Conservation (phyloP, 2,797 vertebrate species). For the Tragelaphus oryx region DNA sequence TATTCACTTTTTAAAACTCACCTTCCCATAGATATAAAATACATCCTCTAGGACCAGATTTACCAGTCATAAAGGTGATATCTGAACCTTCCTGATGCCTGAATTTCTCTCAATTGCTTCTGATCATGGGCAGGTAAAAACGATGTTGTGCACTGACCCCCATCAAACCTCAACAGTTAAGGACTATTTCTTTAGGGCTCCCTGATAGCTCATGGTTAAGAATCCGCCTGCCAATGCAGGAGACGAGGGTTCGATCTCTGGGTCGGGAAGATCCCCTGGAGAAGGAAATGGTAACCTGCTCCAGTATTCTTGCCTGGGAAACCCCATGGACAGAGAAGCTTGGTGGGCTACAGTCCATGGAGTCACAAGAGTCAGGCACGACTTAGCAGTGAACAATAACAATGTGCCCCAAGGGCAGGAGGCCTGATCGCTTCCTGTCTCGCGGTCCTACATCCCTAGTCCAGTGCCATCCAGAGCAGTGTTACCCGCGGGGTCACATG, state of each 20-base stretch:
- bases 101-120: neutral
- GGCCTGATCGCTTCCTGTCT: neutral
- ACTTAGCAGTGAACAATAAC: neutral
- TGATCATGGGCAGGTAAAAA: neutral
- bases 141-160: neutral
- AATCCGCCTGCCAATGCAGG: neutral
- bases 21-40: neutral
- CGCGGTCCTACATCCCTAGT: too few relatives aligned
- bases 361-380: accelerated
- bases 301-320: neutral
- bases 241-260: neutral
- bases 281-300: neutral
- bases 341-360: neutral
- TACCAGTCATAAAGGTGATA: neutral
- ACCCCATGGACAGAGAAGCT: neutral
- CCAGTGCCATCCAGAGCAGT: neutral
- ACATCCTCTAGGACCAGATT: neutral
- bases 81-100: neutral
- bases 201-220: neutral
- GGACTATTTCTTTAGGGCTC: neutral
- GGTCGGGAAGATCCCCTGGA: neutral
- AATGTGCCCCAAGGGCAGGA: neutral
- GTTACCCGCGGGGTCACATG: too few relatives aligned
- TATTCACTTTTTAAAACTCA: neutral
- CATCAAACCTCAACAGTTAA: neutral